A percentile compares a stretch with the other conserved stretches of the same genome.
Evolutionary conservation across 2,797 vertebrate genomes (phyloP).

Genomic region (Alosa sapidissima): DNA sequence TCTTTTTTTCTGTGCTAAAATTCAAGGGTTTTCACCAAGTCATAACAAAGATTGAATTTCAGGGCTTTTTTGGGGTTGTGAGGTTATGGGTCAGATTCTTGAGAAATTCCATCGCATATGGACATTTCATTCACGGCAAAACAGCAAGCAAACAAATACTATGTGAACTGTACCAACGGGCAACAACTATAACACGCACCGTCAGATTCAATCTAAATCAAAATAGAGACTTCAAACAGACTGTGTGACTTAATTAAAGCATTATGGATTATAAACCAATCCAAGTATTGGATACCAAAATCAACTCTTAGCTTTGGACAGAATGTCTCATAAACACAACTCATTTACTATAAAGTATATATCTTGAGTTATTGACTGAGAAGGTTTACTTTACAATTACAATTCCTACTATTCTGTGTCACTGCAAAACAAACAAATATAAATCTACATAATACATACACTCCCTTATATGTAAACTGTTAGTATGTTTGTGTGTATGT

Average conservation of each 20-base stretch:
- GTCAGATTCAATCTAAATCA: not conserved
- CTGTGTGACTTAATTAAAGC: not conserved
- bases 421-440: not conserved
- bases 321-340: not conserved
- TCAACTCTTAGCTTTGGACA: not conserved
- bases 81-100: constrained; percentile 8
- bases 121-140: not conserved
- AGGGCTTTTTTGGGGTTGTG: constrained; percentile 29
- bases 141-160: not conserved
- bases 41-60: constrained; percentile 52
- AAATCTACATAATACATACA: not conserved
- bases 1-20: not conserved
- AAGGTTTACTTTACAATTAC: too few species aligned
- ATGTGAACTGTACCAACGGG: not conserved
- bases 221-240: not conserved
- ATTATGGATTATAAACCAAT: not conserved
- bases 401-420: not conserved
- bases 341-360: not conserved
- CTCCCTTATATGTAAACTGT: not conserved
- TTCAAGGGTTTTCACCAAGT: constrained; percentile 34
- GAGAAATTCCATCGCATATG: not conserved
- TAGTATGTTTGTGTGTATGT: not conserved
- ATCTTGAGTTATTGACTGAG: not conserved
- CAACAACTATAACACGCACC: not conserved
- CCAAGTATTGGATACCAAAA: not conserved